Percentiles rank a stretch among this genome's conserved stretches.
Evolutionary conservation across 2,888 invertebrate species (phyloP).

Genomic region (Strigamia maritima): DNA sequence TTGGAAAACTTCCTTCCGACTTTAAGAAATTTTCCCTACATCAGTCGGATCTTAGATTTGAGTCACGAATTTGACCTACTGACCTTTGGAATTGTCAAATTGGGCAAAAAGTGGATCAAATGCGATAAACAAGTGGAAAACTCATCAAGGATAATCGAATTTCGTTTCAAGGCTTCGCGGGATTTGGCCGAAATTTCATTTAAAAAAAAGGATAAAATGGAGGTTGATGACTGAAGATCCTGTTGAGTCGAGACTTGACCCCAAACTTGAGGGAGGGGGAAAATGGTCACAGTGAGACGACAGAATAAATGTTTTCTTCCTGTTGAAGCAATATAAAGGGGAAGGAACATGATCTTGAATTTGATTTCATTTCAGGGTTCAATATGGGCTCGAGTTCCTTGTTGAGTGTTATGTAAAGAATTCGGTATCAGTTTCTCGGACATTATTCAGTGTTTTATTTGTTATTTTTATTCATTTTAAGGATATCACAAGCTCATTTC

Average conservation of each 20-base stretch:
- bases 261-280: background rate
- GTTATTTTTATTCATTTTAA: background rate
- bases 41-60: background rate
- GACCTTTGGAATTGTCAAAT: background rate
- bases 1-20: background rate
- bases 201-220: background rate
- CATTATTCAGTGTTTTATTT: background rate
- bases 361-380: constrained; percentile 13
- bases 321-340: background rate
- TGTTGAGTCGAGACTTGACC: background rate
- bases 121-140: background rate
- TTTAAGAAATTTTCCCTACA: background rate
- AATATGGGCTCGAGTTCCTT: background rate
- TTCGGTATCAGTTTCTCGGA: background rate
- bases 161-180: no score
- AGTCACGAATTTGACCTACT: background rate
- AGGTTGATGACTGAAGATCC: background rate
- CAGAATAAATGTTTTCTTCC: constrained; percentile 19
- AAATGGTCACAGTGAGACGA: background rate
- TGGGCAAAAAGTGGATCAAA: background rate
- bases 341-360: constrained; percentile 6
- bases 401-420: background rate
- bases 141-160: background rate
- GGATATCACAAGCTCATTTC: constrained; percentile 3
- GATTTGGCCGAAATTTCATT: no score